Evolutionary conservation across 2,888 invertebrate genomes (phyloP).

Genomic region (Entomobrya proxima): DNA sequence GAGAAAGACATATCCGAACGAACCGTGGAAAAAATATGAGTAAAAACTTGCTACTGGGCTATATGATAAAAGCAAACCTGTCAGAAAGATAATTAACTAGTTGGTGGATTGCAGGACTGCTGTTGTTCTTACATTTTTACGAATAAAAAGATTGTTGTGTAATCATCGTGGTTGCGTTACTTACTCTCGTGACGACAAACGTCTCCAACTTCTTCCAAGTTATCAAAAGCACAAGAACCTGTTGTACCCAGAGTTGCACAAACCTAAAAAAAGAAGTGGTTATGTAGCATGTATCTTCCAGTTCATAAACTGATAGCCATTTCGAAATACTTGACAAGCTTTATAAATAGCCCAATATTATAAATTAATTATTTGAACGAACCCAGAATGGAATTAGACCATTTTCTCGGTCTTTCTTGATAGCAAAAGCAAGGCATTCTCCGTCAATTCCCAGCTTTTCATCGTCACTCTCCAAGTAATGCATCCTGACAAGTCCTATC

Average conservation of each 20-base stretch:
- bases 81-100: not conserved
- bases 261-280: constrained; percentile 81
- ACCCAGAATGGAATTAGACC: constrained; percentile 95
- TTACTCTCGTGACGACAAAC: constrained; percentile 79
- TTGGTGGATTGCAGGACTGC: too few species aligned
- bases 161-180: too few species aligned
- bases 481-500: constrained; percentile 94
- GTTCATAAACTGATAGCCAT: too few species aligned
- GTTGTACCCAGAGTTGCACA: constrained; percentile 98
- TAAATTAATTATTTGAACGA: constrained; percentile 78
- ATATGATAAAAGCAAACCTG: not conserved
- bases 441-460: constrained; percentile 90
- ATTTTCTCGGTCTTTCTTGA: constrained; percentile 87
- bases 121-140: too few species aligned
- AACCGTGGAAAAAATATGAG: too few species aligned
- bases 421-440: constrained; percentile 86
- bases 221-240: constrained; percentile 97
- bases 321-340: not conserved
- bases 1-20: too few species aligned
- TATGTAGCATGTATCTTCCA: not conserved
- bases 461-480: constrained; percentile 91
- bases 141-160: too few species aligned
- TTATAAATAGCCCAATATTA: not conserved
- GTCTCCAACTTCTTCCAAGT: constrained; percentile 83
- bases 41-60: too few species aligned